Evolutionary conservation across 2,888 invertebrate species (phyloP), one percentile per base, ranked within the genome.

Genomic region (Brachyptera putata): DNA sequence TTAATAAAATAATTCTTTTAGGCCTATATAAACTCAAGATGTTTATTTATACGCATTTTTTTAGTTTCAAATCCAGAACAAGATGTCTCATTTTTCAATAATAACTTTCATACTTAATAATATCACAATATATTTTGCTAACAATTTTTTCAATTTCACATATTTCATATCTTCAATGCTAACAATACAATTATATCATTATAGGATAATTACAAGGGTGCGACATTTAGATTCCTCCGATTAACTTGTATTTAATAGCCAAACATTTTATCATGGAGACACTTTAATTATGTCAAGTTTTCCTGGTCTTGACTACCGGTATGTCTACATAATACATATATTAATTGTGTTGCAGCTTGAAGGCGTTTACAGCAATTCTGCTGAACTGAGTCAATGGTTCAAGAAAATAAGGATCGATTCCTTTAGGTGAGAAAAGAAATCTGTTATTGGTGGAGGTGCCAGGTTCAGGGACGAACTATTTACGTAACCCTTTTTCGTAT

Each of bases 341-440:
- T n/a, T n/a, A n/a, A n/a, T n/a, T n/a, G n/a, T 66, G 62, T 80
- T 81, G 50, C 76, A 93, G 92, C 82, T 94, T 66, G 91, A 93
- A 72, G 85, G 86, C 58, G 87, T 91, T 14, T 94, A 90, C 71
- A 83, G 84, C 18, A 86, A 84, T 70, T 90, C 91, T 1, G 82
- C 84, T 24, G 76, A 83, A 59, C 76, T 93, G 9, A 86, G 80
- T 62, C 86, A 86, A 70, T 92, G 91, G 90, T 93, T 87, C 74
- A 89, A 87, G 70, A 88, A 86, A 68, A 85, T 93, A 62, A 83
- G 89, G 66, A 91, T 94, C 64, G 94, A 94, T 70, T 89, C 89
- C 64, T 93, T 93, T 73, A 82, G 80, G 83, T 82, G 73, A 72
- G 68, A 43, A 62, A 50, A 4, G 46, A 46, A 11, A n/a, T n/a